Base-by-base conservation (phyloP, 2,888 invertebrate species). In the Torymus auratus region DNA sequence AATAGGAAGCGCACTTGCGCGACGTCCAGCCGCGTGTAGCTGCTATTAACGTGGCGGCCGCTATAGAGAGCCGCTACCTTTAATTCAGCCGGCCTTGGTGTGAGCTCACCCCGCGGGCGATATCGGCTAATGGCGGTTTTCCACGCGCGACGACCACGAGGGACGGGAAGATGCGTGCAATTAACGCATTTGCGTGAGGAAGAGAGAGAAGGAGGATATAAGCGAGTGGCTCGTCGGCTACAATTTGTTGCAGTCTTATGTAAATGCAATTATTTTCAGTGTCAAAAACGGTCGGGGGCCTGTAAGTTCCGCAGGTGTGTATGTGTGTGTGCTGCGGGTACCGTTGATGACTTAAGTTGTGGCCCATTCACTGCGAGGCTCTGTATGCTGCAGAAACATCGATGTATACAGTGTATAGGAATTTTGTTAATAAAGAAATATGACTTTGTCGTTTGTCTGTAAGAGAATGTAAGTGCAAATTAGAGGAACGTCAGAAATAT, bases 191-290 rank as follows among this genome's bases (percentile, higher is more conserved):
- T 41, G 41, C 41, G 41, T 41, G 41, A 41, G 41, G 5, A 41
- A 41, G 7, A 41, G 41, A 41, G 41, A 41, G 7, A 41, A 1
- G 7, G 41, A 41, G 41, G 7, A 7, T 23, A 52, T 28, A 13
- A 5, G 17, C 52, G 17, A 64, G 13, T 55, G 17, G 55, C 17
- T 14, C 50, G 17, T 56, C 55, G 41, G 2, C 56, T 11, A 52
- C 67, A 60, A 75, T 75, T 20, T 50, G 41, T 41, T 41, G 50
- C 50, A n/a, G 13, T 58, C 50, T 55, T 70, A 56, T 62, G 53
- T 56, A 77, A 77, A 56, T 70, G 65, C 28, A 78, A 71, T 78
- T 65, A 71, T 52, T 15, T 15, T 65, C 65, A 17, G 23, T 23
- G 77, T 71, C 56, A 50, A 71, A 50, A 50, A 64, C 7, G 10